Evolutionary conservation across 2,888 invertebrate species (phyloP), one percentile per base, ranked within the genome.

Genomic region (Heliconius erato): DNA sequence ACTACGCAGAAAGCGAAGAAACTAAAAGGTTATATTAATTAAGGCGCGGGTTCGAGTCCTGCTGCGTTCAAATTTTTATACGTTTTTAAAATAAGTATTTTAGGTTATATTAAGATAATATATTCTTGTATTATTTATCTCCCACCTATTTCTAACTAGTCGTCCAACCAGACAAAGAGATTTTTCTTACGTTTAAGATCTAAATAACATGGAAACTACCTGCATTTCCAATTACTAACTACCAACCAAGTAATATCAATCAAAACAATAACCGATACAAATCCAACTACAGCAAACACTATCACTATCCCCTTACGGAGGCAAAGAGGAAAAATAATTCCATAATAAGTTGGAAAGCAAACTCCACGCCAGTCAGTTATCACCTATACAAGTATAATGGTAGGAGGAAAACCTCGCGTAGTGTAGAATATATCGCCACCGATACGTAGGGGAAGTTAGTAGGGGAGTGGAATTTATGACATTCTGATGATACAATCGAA

Each of bases 401-500:
- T 91, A 92, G 93, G 92, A 92, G 94, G 93, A 93, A 93, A 92
- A 92, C 91, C 90, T 92, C 87, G 87, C 90, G 88, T 86, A 26
- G 76, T 89, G 89, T 89, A 88, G 90, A 88, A 92, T 90, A 92
- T 91, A 92, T 90, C 87, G 86, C 80, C 86, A 89, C 88, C 89
- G 89, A 88, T 86, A 86, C 87, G 82, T 86, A 88, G 90, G 90
- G 90, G 88, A 87, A 84, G 84, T 83, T 82, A 81, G 80, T 83
- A 83, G 85, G 88, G 90, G 89, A 91, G 89, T 87, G 90, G 78
- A 94, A 95, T 95, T 95, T 95, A 95, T 95, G 95, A 95, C 93
- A 91, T 91, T 94, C 94, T 94, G 95, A 95, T 95, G 95, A 95
- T 95, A 95, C 95, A 94, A 95, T 95, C 95, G 94, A 95, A 95